Percentiles rank a stretch among this genome's conserved stretches.
Conservation (phyloP, 1,140 invertebrate genomes). For the Limonius californicus region DNA sequence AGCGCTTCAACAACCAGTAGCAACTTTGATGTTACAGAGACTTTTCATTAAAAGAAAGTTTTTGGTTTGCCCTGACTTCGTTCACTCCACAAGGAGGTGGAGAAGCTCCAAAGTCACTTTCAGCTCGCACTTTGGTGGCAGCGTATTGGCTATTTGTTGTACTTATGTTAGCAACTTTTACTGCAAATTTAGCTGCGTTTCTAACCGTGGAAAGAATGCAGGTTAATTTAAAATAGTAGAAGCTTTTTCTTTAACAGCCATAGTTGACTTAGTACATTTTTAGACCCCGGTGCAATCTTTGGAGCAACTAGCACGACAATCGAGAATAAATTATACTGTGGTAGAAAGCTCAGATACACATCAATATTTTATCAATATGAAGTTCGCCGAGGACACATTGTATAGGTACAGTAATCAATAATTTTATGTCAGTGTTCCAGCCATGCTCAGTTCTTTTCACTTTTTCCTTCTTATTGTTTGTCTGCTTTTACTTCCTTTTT, state of each 20-base stretch:
- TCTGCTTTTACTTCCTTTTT: too few relatives aligned
- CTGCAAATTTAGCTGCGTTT: constrained; percentile 94
- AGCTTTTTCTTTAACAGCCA: not conserved
- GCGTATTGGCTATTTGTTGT: constrained; percentile 93
- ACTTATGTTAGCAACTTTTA: constrained; percentile 91
- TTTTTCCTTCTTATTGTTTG: too few relatives aligned
- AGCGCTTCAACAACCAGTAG: constrained; percentile 16
- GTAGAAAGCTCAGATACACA: constrained; percentile 72
- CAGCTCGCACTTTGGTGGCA: constrained; percentile 78
- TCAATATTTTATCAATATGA: constrained; percentile 90
- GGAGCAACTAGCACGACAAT: constrained; percentile 82
- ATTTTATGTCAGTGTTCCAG: too few relatives aligned
- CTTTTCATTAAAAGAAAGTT: constrained; percentile 84
- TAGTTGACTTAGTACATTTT: too few relatives aligned
- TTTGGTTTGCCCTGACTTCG: constrained; percentile 91
- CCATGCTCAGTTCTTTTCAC: too few relatives aligned
- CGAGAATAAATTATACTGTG: constrained; percentile 89
- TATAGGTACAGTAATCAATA: too few relatives aligned
- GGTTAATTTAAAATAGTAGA: constrained; percentile 50
- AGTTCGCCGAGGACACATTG: constrained; percentile 81
- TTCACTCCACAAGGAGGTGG: constrained; percentile 89
- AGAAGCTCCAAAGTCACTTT: constrained; percentile 80
- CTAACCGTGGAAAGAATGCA: constrained; percentile 95
- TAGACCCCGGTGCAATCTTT: constrained; percentile 82
- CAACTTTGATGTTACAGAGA: constrained; percentile 52